phyloP scores from a whole-genome alignment of 1,140 invertebrate genomes.

The Trichomalopsis sarcophagae region DNA sequence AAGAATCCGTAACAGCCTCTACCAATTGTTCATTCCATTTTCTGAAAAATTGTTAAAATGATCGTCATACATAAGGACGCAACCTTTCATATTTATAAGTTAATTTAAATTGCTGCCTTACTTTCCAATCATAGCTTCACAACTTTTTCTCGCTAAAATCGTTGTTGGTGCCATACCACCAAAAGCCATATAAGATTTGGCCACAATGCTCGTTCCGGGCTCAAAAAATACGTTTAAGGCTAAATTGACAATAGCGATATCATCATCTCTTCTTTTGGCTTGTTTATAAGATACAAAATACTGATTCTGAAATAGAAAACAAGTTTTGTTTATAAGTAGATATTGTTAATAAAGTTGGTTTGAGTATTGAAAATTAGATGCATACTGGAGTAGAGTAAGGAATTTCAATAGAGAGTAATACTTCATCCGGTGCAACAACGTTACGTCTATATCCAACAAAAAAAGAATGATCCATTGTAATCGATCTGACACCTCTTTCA shows the following conservation, averaged over 20 bases:
- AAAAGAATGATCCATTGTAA: constrained; percentile 88
- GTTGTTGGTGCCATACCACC: constrained; percentile 95
- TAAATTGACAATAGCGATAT: constrained; percentile 95
- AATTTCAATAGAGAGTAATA: constrained; percentile 86
- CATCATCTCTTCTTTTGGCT: constrained; percentile 91
- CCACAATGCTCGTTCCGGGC: constrained; percentile 76
- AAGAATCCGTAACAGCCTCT: constrained; percentile 76
- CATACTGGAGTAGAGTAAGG: constrained; percentile 77
- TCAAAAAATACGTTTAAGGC: constrained; percentile 83
- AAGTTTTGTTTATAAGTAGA: not conserved
- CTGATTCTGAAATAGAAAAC: constrained; percentile 77
- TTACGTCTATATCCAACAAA: constrained; percentile 92
- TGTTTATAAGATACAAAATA: constrained; percentile 93
- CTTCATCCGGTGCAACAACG: constrained; percentile 83
- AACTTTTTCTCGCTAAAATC: constrained; percentile 83
- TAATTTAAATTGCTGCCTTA: constrained; percentile 55
- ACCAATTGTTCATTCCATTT: constrained; percentile 84
- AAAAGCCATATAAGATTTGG: constrained; percentile 83
- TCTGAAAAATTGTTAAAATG: constrained; percentile 63
- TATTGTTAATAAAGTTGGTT: constrained; percentile 57
- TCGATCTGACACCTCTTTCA: constrained; percentile 75
- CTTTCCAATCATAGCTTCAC: constrained; percentile 79
- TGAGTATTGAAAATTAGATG: not conserved
- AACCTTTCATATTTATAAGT: not conserved
- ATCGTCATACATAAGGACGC: not conserved